A percentile compares a stretch with the other conserved stretches of the same genome.
Evolutionary conservation across 92 coral and sea anemone species (phyloP).

Genomic region (Hydrozoanthus gracilis): DNA sequence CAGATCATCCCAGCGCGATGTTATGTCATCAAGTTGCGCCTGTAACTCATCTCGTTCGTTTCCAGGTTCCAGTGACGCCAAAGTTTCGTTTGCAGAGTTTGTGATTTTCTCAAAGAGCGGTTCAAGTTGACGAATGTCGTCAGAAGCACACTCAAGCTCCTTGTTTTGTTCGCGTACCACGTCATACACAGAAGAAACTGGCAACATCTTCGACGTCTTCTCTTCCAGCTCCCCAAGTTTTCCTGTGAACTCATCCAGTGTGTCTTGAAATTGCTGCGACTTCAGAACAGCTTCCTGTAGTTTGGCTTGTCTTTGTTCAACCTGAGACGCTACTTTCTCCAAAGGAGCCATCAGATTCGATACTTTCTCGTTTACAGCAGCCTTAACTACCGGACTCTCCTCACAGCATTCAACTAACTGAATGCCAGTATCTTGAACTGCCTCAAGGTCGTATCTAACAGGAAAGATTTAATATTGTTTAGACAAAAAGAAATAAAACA

Average conservation of each 20-base stretch:
- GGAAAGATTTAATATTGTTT: no score
- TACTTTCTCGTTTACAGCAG: conserved; percentile 80
- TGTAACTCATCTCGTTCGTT: conserved; percentile 76
- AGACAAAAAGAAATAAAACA: no score
- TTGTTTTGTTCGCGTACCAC: conserved; percentile 83
- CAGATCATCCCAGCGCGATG: conserved; percentile 78
- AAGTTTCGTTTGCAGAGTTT: conserved; percentile 73
- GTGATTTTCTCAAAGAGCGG: conserved; percentile 85
- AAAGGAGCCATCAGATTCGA: conserved; percentile 71
- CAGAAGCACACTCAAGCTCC: conserved; percentile 72
- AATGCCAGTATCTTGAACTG: conserved; percentile 82
- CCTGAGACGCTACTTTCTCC: conserved; percentile 73
- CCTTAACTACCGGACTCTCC: conserved; percentile 67
- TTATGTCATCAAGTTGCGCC: conserved; percentile 78
- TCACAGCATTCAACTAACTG: conserved; percentile 82
- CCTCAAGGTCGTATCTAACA: conserved; percentile 66
- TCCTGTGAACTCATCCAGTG: conserved; percentile 81
- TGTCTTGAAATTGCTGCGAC: conserved; percentile 89
- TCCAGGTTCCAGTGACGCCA: conserved; percentile 82
- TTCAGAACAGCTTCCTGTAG: conserved; percentile 85
- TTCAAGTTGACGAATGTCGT: conserved; percentile 88
- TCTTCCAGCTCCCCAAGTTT: conserved; percentile 85
- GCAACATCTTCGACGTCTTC: conserved; percentile 66
- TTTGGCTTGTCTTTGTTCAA: conserved; percentile 82
- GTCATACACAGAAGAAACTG: conserved; percentile 85